Base-by-base conservation (phyloP, 1,140 invertebrate genomes). In the Sycobia sp. region DNA sequence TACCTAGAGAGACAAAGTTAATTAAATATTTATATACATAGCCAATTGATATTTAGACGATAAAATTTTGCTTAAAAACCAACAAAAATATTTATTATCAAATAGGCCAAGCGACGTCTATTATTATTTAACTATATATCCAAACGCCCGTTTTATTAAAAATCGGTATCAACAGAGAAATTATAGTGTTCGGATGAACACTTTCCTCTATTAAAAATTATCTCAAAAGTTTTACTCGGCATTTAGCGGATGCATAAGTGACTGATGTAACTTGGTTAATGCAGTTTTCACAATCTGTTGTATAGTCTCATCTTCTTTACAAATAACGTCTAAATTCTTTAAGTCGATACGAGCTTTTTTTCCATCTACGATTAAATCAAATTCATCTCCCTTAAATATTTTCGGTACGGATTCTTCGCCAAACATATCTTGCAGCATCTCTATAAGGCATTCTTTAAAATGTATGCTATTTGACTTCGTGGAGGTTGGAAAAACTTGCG, bases 361-460 rank as follows among this genome's bases (percentile, higher is more conserved):
- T 1, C 88, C 89, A 75, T 94, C 90, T 0, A 97, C 92, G 0
- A 86, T 89, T 0, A 98, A 90, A 65, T 90, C 89, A 8, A 98
- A 79, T 67, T 91, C 90, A 71, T 97, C 94, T 0, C 93, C 93
- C 78, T 94, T 93, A 70, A 97, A 95, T 67, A 96, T 90, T 81
- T 97, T 97, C 0, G 93, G 93, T n/a, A 97, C 92, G 22, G 93
- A 90, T 66, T 93, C 93, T 69, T 95, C 91, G 0, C 96, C 96
- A 84, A 97, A 98, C 90, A 97, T 95, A 71, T 96, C 93, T 76
- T 94, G 91, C 10, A 97, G 78, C 84, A 95, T 94, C 78, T 96
- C 94, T 67, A 96, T 89, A 4, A 96, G 84, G 76, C 95, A 97
- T 77, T 97, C 95, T 79, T 94, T 94, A 70, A 94, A 95, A 76